Conservation (phyloP, 2,888 invertebrate genomes). For the Troglohyphantes excavatus region DNA sequence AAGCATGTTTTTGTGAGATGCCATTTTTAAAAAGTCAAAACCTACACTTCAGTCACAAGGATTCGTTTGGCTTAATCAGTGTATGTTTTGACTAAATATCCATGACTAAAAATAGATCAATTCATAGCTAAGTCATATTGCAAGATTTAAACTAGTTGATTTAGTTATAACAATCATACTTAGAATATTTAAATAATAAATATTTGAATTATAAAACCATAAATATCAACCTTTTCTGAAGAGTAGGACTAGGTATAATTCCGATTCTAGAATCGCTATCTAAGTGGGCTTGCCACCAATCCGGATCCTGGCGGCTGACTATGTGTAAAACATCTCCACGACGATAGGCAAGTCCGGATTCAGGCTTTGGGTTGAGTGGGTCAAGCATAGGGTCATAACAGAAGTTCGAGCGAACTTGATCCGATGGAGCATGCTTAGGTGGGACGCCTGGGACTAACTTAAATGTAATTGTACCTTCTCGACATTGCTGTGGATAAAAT, state of each 20-base stretch:
- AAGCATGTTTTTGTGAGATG: too few species aligned
- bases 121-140: too few species aligned
- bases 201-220: background rate
- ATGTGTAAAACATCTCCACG: constrained; percentile 97
- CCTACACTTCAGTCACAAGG: too few species aligned
- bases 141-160: too few species aligned
- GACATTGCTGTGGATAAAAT: constrained; percentile 89
- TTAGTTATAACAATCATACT: too few species aligned
- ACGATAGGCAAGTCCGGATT: constrained; percentile 95
- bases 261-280: constrained; percentile 88
- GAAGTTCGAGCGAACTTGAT: constrained; percentile 95
- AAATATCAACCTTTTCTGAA: constrained; percentile 86
- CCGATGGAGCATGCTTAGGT: constrained; percentile 88
- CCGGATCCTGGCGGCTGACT: constrained; percentile 92
- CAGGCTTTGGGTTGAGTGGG: constrained; percentile 97
- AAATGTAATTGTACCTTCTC: constrained; percentile 97
- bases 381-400: constrained; percentile 93
- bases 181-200: background rate
- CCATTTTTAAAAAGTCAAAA: too few species aligned
- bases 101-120: too few species aligned
- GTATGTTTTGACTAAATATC: too few species aligned
- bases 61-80: too few species aligned
- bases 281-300: constrained; percentile 86
- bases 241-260: constrained; percentile 94
- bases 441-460: constrained; percentile 93